Evolutionary conservation across 2,888 invertebrate species (phyloP).

Genomic region (Trichopoda pennipes): DNA sequence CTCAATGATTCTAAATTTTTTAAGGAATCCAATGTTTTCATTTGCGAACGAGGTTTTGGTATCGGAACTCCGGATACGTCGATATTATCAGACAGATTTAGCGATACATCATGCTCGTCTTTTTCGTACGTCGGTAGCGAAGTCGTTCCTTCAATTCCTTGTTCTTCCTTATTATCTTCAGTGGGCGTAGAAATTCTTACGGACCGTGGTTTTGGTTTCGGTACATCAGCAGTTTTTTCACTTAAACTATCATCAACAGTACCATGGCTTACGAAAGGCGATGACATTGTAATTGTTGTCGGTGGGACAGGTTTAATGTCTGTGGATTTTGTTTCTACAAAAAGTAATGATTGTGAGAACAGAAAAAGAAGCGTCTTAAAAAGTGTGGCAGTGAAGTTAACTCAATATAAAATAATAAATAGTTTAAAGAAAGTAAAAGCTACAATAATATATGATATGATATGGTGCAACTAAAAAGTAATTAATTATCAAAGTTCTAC

Average conservation of each 20-base stretch:
- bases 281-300: constrained; percentile 69
- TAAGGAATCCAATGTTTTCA: constrained; percentile 74
- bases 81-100: constrained; percentile 24
- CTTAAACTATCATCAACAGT: neutral
- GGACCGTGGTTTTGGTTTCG: constrained; percentile 82
- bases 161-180: constrained; percentile 46
- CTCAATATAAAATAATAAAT: constrained; percentile 71
- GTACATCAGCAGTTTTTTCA: constrained; percentile 71
- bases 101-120: constrained; percentile 33
- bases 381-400: constrained; percentile 69
- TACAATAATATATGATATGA: neutral
- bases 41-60: constrained; percentile 78
- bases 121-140: constrained; percentile 14
- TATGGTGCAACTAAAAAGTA: too few species aligned
- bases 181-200: constrained; percentile 76
- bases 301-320: constrained; percentile 76
- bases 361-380: constrained; percentile 75
- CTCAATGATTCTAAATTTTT: constrained; percentile 75
- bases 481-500: too few species aligned
- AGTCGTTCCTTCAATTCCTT: neutral
- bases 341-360: constrained; percentile 79
- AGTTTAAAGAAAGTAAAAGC: constrained; percentile 25
- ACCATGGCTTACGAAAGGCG: constrained; percentile 67
- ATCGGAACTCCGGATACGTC: constrained; percentile 72
- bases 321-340: constrained; percentile 80